Base-by-base conservation (phyloP, 1,140 invertebrate species). In the Asobara japonica region DNA sequence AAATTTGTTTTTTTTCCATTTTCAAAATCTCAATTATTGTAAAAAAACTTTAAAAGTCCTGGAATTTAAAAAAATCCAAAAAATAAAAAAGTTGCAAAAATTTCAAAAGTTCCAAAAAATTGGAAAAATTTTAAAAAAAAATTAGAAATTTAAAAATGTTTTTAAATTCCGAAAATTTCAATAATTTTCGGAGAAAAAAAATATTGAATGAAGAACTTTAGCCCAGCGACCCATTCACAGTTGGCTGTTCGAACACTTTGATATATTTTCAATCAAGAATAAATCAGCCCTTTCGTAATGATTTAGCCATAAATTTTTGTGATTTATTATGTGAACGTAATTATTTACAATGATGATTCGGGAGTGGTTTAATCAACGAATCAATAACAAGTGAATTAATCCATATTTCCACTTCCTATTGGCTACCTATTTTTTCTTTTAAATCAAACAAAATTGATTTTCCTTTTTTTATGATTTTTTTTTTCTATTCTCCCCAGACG, bases 331-430 rank as follows among this genome's bases (percentile, higher is more conserved):
- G n/a, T 1, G 51, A 56, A 45, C 41, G 41, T 56, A 56, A 56
- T 56, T 56, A 56, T 56, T 56, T 56, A 56, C 51, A 56, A 56
- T 56, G 51, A 56, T 56, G 18, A 56, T 56, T 56, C 51, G 22
- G 20, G 10, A 56, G 22, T 22, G 11, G 4, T 56, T 25, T 3
- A 56, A 56, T 56, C 51, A 56, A 56, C 51, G 51, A 56, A 56
- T 56, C 51, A 27, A 56, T 56, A 56, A 56, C 51, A 56, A 27
- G 22, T 56, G 18, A 56, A 56, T 56, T 56, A 56, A 25, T 56
- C 22, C 51, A 25, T 56, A 56, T 56, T 18, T 25, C 22, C 18
- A 25, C 51, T 25, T 10, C 25, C 51, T 56, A 56, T 56, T 56
- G 51, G 20, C 51, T 56, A 56, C 11, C 22, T 56, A 56, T 56